Evolutionary conservation across 2,888 invertebrate species (phyloP).

Genomic region (Formica aserva): DNA sequence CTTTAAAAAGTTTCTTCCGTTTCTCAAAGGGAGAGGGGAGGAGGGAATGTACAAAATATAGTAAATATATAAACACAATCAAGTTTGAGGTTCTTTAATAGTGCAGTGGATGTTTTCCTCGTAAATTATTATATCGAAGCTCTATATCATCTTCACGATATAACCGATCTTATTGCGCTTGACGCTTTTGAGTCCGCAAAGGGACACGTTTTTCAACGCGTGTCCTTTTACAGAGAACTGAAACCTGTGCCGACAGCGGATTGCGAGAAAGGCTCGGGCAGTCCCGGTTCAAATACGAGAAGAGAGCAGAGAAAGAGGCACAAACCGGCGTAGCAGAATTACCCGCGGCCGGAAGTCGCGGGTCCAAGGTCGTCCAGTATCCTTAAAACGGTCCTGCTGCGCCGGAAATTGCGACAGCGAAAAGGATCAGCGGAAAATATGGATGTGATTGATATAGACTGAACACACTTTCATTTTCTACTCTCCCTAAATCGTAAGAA

Average conservation of each 20-base stretch:
- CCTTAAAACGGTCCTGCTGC: conserved; percentile 82
- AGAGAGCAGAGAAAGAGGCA: conserved; percentile 90
- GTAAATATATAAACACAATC: neutral
- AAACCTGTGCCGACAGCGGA: conserved; percentile 89
- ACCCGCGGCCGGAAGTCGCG: conserved; percentile 84
- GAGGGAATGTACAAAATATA: neutral
- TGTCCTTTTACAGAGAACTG: conserved; percentile 87
- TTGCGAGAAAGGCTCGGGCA: conserved; percentile 80
- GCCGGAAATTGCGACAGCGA: conserved; percentile 80
- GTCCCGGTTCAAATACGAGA: conserved; percentile 76
- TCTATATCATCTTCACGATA: neutral
- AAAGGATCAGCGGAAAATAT: conserved; percentile 79
- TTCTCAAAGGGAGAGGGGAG: neutral
- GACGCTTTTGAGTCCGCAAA: neutral
- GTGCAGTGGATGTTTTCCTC: neutral
- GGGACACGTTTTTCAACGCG: conserved; percentile 3
- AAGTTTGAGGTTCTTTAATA: neutral
- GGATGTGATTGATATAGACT: conserved; percentile 75
- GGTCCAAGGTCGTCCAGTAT: conserved; percentile 81
- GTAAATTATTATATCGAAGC: neutral
- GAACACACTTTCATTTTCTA: conserved; percentile 62
- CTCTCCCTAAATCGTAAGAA: conserved; percentile 24
- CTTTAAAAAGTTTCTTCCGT: neutral
- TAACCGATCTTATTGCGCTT: neutral
- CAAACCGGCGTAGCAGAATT: conserved; percentile 89